Evolutionary conservation across 37 sponge, comb jelly and placozoan genomes (phyloP).

Genomic region (Bolinopsis microptera): DNA sequence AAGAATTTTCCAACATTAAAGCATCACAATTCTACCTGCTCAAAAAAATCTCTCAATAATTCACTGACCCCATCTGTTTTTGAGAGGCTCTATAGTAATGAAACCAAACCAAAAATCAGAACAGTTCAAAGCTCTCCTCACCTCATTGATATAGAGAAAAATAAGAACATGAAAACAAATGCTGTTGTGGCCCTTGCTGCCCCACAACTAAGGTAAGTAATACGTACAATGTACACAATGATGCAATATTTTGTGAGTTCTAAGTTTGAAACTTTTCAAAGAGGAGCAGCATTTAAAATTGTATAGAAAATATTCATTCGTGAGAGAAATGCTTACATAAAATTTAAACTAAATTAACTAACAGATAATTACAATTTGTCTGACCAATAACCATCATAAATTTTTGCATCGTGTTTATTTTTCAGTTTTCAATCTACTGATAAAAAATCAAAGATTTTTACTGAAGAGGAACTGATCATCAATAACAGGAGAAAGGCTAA

Average conservation of each 20-base stretch:
- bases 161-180: background rate
- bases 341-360: too few relatives aligned
- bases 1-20: background rate
- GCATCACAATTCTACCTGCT: background rate
- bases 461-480: conserved; percentile 1
- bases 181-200: background rate
- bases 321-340: too few relatives aligned
- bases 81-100: conserved; percentile 38
- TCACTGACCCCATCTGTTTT: conserved; percentile 30
- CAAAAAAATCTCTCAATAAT: background rate
- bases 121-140: conserved; percentile 44
- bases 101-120: conserved; percentile 44
- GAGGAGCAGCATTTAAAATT: too few relatives aligned
- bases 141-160: background rate
- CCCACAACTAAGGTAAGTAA: conserved; percentile 47
- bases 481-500: background rate
- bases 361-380: too few relatives aligned
- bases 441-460: background rate
- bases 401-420: too few relatives aligned
- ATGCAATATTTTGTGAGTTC: too few relatives aligned
- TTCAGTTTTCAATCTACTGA: background rate
- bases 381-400: too few relatives aligned
- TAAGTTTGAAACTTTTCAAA: background rate
- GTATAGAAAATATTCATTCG: too few relatives aligned
- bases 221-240: background rate